Conservation (phyloP, 2,113 vertebrate genomes). For the Pampusana beccarii region DNA sequence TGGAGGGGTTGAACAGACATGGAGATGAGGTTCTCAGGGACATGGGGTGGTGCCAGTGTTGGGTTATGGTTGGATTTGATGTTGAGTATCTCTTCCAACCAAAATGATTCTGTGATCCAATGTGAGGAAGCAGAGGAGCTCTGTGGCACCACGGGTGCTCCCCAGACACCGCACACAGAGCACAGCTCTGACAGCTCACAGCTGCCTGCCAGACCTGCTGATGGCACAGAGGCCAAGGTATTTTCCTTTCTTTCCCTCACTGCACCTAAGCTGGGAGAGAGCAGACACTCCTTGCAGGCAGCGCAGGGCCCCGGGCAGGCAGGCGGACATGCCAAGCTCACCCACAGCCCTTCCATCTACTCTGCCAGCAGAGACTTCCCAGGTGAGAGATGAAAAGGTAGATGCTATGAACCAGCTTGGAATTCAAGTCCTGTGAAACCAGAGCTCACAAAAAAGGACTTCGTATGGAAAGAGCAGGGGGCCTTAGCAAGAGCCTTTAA, state of each 20-base stretch:
- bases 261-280: neutral
- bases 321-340: neutral
- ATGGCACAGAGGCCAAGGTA: neutral
- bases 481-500: neutral
- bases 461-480: neutral
- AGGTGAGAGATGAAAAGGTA: slow-evolving; percentile 35
- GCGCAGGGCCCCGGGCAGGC: neutral
- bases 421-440: neutral
- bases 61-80: no score
- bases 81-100: no score
- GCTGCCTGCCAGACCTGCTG: neutral
- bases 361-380: slow-evolving; percentile 7
- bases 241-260: neutral
- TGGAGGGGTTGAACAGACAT: no score
- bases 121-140: neutral
- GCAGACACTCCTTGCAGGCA: neutral
- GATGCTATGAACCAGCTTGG: neutral
- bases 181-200: neutral
- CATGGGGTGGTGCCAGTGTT: no score
- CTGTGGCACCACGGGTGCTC: accelerated
- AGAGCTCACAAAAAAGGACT: neutral
- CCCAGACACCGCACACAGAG: neutral
- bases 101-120: no score
- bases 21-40: no score
- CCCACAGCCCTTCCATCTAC: neutral